A percentile compares a stretch with the other conserved stretches of the same genome.
phyloP scores from a whole-genome alignment of 2,888 invertebrate species.

The Cabera pusaria region DNA sequence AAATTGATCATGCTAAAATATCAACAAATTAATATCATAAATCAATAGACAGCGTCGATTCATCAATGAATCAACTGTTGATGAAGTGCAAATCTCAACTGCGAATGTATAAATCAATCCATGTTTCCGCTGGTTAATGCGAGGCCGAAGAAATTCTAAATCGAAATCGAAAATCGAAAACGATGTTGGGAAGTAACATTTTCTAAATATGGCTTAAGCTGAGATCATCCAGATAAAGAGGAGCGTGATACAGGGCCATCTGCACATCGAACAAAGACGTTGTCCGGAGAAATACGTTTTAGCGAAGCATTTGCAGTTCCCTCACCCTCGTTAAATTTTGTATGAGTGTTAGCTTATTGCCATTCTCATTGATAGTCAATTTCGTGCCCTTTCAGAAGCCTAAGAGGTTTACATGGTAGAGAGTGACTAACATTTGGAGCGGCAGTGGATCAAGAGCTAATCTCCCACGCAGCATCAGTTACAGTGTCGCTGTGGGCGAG shows the following conservation, averaged over 20 bases:
- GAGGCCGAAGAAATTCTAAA: conserved; percentile 16
- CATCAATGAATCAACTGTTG: conserved; percentile 4
- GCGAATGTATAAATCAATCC: conserved; percentile 11
- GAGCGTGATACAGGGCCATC: conserved; percentile 2
- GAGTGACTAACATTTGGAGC: conserved; percentile 17
- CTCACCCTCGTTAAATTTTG: conserved; percentile 3
- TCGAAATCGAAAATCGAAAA: conserved; percentile 10
- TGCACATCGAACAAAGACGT: conserved; percentile 9
- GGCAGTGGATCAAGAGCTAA: conserved; percentile 34
- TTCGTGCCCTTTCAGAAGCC: conserved; percentile 18
- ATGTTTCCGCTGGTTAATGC: conserved; percentile 8
- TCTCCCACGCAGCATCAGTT: conserved; percentile 23
- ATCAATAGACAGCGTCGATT: conserved; percentile 21
- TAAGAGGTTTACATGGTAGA: conserved; percentile 9
- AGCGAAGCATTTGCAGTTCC: conserved; percentile 7
- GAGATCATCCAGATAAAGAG: conserved; percentile 14
- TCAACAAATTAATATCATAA: conserved; percentile 18
- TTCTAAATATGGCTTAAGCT: conserved; percentile 17
- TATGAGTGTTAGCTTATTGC: conserved; percentile 5
- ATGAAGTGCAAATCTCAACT: conserved; percentile 6
- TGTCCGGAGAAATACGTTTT: conserved; percentile 6
- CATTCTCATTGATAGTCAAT: conserved; percentile 9
- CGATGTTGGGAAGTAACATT: conserved; percentile 9
- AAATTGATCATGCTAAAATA: conserved; percentile 9
- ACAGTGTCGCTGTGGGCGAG: conserved; percentile 49